phyloP scores from a whole-genome alignment of 2,888 invertebrate species.

The Masnerella sp. region DNA sequence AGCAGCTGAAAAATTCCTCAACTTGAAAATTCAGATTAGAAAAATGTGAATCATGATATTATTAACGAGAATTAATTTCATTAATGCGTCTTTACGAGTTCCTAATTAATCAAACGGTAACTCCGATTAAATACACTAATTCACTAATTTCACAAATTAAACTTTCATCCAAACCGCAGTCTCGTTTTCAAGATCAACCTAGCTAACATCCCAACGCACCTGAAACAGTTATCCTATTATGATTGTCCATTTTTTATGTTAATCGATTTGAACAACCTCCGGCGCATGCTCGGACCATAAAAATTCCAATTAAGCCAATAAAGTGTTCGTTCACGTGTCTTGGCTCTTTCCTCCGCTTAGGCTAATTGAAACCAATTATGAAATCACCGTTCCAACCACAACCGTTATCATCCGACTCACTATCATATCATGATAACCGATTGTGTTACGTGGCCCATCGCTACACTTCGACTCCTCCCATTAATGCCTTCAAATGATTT shows the following conservation, averaged over 20 bases:
- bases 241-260: conserved; percentile 32
- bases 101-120: too few species aligned
- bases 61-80: too few species aligned
- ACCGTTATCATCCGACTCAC: conserved; percentile 30
- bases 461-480: too few species aligned
- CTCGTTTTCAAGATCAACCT: not conserved
- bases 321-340: conserved; percentile 34
- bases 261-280: conserved; percentile 32
- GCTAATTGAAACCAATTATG: conserved; percentile 53
- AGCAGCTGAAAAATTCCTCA: too few species aligned
- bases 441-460: conserved; percentile 23
- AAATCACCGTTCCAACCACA: conserved; percentile 37
- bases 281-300: conserved; percentile 18
- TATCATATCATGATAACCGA: conserved; percentile 32
- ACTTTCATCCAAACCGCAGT: conserved; percentile 1
- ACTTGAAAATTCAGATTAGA: too few species aligned
- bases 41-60: too few species aligned
- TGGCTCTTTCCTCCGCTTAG: conserved; percentile 6
- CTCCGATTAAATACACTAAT: too few species aligned
- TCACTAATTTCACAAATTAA: conserved; percentile 27
- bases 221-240: conserved; percentile 33
- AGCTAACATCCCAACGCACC: not conserved
- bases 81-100: too few species aligned
- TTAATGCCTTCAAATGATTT: too few species aligned
- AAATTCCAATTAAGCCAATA: conserved; percentile 45